A percentile compares a stretch with the other conserved stretches of the same genome.
phyloP scores from a whole-genome alignment of 1,140 invertebrate genomes.

The Tetramorium parvispinum region DNA sequence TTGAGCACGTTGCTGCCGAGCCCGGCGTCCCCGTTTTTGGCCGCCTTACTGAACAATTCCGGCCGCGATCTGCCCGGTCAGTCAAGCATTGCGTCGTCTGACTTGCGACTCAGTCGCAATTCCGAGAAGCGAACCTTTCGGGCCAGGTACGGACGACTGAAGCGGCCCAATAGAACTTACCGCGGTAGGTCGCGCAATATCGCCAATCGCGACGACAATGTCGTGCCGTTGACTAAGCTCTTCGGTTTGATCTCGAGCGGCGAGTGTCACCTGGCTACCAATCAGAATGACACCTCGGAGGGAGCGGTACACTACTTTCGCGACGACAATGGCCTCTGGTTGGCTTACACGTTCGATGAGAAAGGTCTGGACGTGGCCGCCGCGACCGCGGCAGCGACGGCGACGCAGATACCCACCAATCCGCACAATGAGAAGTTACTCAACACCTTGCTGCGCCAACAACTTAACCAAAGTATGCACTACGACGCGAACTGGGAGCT shows the following conservation, averaged over 20 bases:
- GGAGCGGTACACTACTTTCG: constrained; percentile 95
- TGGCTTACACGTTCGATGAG: constrained; percentile 96
- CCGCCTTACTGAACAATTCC: constrained; percentile 87
- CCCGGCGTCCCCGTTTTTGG: constrained; percentile 87
- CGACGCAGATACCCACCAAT: constrained; percentile 1
- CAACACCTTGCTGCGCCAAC: constrained; percentile 83
- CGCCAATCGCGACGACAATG: constrained; percentile 74
- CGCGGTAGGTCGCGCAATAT: constrained; percentile 65
- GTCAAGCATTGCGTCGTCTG: constrained; percentile 59
- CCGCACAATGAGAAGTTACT: constrained; percentile 81
- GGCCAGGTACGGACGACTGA: constrained; percentile 63
- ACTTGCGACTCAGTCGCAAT: constrained; percentile 56
- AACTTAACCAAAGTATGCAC: constrained; percentile 77
- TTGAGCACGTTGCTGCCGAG: constrained; percentile 88
- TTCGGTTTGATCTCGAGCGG: constrained; percentile 84
- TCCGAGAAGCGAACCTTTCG: constrained; percentile 59
- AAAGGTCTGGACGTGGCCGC: constrained; percentile 87
- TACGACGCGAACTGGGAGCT: constrained; percentile 81
- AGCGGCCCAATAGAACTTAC: constrained; percentile 59
- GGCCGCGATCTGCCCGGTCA: constrained; percentile 85
- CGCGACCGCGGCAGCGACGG: constrained; percentile 81
- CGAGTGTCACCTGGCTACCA: constrained; percentile 90
- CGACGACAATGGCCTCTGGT: constrained; percentile 89
- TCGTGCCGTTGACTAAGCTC: constrained; percentile 76
- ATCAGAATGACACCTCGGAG: constrained; percentile 94